Evolutionary conservation across 1,140 invertebrate genomes (phyloP), one percentile per base, ranked within the genome.

Genomic region (Chlorops oryzae): DNA sequence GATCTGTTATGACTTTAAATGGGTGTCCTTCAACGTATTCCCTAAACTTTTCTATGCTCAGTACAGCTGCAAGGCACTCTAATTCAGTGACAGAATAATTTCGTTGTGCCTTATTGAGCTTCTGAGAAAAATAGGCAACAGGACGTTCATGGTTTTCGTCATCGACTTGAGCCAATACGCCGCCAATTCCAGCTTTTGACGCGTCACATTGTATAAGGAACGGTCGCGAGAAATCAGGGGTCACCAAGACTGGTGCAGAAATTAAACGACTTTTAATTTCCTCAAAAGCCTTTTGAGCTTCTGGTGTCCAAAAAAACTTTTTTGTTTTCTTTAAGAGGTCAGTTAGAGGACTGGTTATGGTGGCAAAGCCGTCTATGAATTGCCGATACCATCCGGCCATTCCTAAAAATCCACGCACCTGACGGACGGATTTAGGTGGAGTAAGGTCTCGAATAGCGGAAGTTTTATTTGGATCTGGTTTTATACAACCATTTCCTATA

Each of bases 341-440:
- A 1, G 39, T 41, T 7, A 48, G 40, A 1, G 74, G 72, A 15
- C 55, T 43, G 18, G 73, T 59, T 9, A 69, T 37, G 0, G 53
- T 44, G 1, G 74, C 58, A 56, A 77, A 79, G 55, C 75, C 55
- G 9, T 57, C 52, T 34, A 78, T 66, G 52, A 75, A 79, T 6
- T 59, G 44, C 3, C 70, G 47, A 49, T 75, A 75, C 54, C 72
- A 77, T 5, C 61, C 61, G 1, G 70, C 57, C 43, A 77, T 64
- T 2, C 75, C 76, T 4, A 75, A 54, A 52, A 78, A 77, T 39
- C 69, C 44, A 21, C 63, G 45, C 2, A 67, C 50, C 41, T 69
- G 59, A 20, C 59, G 62, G 0, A 47, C 32, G 0, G 51, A 61
- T 46, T 42, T 59, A 3, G 63, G 65, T 15, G 55, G 3, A 10